Evolutionary conservation across 2,113 vertebrate genomes (phyloP).

Genomic region (Paraplagusia blochii): DNA sequence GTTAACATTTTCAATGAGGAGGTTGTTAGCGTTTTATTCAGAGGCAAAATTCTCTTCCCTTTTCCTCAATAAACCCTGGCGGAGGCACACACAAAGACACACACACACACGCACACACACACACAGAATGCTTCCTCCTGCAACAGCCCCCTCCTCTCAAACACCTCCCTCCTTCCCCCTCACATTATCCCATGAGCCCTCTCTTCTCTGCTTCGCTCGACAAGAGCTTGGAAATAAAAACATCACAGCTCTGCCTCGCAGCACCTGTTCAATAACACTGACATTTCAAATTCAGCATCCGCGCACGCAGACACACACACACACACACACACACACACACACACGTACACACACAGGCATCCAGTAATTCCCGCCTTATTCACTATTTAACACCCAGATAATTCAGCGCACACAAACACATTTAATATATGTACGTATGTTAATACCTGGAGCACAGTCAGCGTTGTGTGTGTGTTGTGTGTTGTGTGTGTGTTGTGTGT

Average conservation of each 20-base stretch:
- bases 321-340: too few species aligned
- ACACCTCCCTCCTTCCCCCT: conserved; percentile 50
- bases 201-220: conserved; percentile 65
- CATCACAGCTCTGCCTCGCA: conserved; percentile 74
- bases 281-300: conserved; percentile 77
- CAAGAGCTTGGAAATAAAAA: conserved; percentile 76
- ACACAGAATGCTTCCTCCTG: conserved; percentile 30
- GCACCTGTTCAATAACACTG: conserved; percentile 80
- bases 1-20: conserved; percentile 50
- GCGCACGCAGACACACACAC: conserved; percentile 19
- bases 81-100: conserved; percentile 30
- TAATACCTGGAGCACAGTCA: conserved; percentile 26
- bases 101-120: conserved; percentile 16
- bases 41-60: conserved; percentile 52
- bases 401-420: conserved; percentile 40
- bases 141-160: conserved; percentile 34
- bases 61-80: conserved; percentile 52
- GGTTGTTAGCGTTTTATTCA: conserved; percentile 50
- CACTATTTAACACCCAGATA: conserved; percentile 59
- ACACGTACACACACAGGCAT: too few species aligned
- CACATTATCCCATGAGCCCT: conserved; percentile 72
- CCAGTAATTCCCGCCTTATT: conserved; percentile 59
- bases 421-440: conserved; percentile 22
- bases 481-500: not conserved
- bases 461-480: not conserved